Evolutionary conservation across 2,797 vertebrate genomes (phyloP), one percentile per base, ranked within the genome.

Genomic region (Picus viridis): DNA sequence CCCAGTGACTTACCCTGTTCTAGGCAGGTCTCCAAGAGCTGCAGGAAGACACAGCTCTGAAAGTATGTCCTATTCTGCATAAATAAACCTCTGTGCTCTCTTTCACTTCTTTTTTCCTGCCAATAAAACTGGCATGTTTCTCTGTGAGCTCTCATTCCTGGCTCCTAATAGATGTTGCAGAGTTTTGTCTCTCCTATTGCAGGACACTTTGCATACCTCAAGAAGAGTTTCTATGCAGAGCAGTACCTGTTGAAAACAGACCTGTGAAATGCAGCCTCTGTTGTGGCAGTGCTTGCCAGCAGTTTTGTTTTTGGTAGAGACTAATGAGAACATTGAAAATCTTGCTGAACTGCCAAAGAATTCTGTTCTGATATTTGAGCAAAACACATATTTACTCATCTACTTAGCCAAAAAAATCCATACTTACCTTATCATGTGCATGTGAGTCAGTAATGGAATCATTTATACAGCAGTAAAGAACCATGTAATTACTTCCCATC

Each of bases 401-500:
- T 67, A 47, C 64, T 67, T 47, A 70, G 67, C 24, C 22, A 51
- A 24, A 85, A 90, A 94, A 89, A 79, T 83, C 41, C 77, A 84
- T 76, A 61, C 86, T 92, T 88, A 94, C 87, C 77, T 93, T 92
- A 76, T 84, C 79, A 51, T 80, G 36, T 86, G 86, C 63, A 29
- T 72, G 43, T 89, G 79, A 90, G 56, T 93, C 91, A 91, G 36
- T 87, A 87, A 88, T 91, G 62, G 54, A 81, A 27, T 82, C 75
- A 94, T 91, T 94, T 93, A 88, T 89, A 83, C 30, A 96, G 79
- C 84, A 94, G 36, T 87, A 71, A 92, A 92, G 67, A 80, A 88
- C 51, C 73, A 62, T 83, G 51, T 83, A 78, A 94, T 95, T 92
- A 88, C 86, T 94, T 91, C 82, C 88, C 54, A 79, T 94, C 70